phyloP scores from a whole-genome alignment of 2,113 vertebrate genomes.

The Hylia prasina region DNA sequence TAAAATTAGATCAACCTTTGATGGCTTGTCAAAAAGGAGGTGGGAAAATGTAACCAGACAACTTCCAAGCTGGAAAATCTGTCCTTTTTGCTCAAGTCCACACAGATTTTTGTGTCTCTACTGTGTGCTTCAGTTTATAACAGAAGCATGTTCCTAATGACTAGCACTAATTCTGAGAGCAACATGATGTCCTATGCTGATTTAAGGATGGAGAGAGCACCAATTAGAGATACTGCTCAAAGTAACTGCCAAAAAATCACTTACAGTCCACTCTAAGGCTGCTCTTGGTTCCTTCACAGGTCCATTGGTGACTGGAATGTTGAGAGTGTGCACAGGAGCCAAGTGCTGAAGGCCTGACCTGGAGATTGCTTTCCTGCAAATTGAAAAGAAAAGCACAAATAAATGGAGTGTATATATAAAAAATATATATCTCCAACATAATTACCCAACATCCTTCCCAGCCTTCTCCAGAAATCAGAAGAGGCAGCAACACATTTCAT shows the following conservation, averaged over 20 bases:
- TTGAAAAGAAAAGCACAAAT: conserved; percentile 34
- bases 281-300: conserved; percentile 89
- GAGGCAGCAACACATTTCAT: neutral
- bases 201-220: neutral
- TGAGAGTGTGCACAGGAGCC: conserved; percentile 81
- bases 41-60: neutral
- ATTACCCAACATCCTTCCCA: neutral
- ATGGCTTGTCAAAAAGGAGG: neutral
- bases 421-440: neutral
- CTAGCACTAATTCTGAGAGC: neutral
- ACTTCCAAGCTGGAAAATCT: neutral
- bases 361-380: conserved; percentile 95
- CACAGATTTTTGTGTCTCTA: neutral
- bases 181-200: neutral
- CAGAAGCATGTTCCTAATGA: neutral
- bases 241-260: conserved; percentile 50
- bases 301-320: conserved; percentile 86
- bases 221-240: neutral
- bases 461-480: conserved; percentile 33
- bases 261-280: conserved; percentile 93
- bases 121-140: neutral
- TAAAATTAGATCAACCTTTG: neutral
- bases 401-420: neutral
- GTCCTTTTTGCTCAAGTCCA: neutral
- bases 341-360: conserved; percentile 96